Evolutionary conservation across 2,797 vertebrate genomes (phyloP).

Genomic region (Gallinago stenura): DNA sequence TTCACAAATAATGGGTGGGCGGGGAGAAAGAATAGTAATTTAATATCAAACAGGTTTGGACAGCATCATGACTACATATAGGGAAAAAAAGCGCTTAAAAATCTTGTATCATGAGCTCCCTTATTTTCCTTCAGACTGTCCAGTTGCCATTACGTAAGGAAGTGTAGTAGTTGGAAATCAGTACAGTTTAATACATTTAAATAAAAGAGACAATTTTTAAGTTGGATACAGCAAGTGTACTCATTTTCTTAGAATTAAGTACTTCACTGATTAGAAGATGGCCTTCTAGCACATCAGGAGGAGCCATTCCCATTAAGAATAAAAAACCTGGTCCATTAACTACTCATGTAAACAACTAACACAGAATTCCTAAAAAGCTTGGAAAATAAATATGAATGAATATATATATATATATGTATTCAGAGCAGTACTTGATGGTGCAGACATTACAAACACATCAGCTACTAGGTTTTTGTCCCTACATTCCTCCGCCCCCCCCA

Average conservation of each 20-base stretch:
- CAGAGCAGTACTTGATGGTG: not conserved
- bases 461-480: not conserved
- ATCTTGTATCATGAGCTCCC: not conserved
- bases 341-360: not conserved
- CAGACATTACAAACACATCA: not conserved
- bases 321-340: not conserved
- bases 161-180: not conserved
- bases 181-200: not conserved
- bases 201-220: not conserved
- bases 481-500: no score
- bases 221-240: not conserved
- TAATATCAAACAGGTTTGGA: not conserved
- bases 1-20: not conserved
- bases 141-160: rapidly evolving
- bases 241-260: not conserved
- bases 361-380: not conserved
- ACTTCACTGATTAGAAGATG: not conserved
- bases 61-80: not conserved
- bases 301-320: not conserved
- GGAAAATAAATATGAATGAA: not conserved
- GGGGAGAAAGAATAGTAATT: not conserved
- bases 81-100: not conserved
- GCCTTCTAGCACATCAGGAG: not conserved
- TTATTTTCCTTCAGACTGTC: not conserved
- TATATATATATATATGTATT: not conserved